Base-by-base conservation (phyloP, 2,113 vertebrate species). In the Anolis sagrei region DNA sequence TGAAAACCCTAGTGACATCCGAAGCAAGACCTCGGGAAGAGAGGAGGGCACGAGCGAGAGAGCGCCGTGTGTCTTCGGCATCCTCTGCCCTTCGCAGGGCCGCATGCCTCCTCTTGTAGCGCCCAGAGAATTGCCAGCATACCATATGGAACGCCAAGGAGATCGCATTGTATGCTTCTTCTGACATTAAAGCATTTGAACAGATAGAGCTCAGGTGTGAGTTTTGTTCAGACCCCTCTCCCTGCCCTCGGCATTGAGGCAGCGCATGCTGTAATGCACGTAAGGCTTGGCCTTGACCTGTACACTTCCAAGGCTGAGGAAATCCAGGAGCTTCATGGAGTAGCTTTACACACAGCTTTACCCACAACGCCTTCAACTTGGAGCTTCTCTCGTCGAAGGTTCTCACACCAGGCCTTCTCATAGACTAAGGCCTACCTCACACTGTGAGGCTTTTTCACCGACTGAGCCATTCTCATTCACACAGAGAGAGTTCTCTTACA, bases 111-210 rank as follows among this genome's bases (percentile, higher is more conserved):
- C 62, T 92, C 76, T 77, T 73, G 0, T 87, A 83, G 36, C 16
- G 5, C 27, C 58, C 14, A 1, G 39, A 44, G 0, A 2, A 1
- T 0, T 19, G 2, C 27, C 51, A 58, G 48, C 27, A 83, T 76
- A 29, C 14, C 66, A 36, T 34, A 34, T 34, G 54, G 23, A n/a
- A 2, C 3, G 16, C 44, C 4, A 0, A 4, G 23, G 62, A 27
- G 29, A 4, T 5, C 4, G 5, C 73, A 32, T 34, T 64, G 44
- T 18, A 23, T 8, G 4, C 7, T 7, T 9, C 7, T 34, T 11
- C 82, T 68, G 73, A 62, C 61, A 86, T 93, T 92, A 76, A 91
- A 89, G 49, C 82, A 87, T 90, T 32, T 76, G 81, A 87, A 86
- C 49, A 72, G 39, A 85, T 78, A 76, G 86, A 84, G 66, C 29